A percentile compares a stretch with the other conserved stretches of the same genome.
Evolutionary conservation across 2,113 vertebrate species (phyloP).

Genomic region (Cheilinus undulatus): DNA sequence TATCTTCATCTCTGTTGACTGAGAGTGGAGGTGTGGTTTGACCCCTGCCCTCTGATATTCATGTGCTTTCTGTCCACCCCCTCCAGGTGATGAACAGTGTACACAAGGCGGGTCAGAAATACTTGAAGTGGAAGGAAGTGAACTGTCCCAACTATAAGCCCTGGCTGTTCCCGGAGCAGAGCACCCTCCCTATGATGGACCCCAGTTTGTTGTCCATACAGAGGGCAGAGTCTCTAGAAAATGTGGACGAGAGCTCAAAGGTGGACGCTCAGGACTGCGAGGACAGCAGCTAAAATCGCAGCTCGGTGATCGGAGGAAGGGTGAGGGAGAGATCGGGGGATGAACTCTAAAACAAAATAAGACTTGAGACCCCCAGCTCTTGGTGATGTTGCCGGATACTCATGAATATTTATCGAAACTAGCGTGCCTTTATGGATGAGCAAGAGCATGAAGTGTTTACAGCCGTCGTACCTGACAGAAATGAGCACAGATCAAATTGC

Average conservation of each 20-base stretch:
- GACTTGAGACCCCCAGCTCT: slow-evolving; percentile 29
- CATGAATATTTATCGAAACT: background rate
- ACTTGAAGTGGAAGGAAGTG: slow-evolving; percentile 81
- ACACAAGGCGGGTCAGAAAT: slow-evolving; percentile 82
- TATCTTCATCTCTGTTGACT: slow-evolving; percentile 41
- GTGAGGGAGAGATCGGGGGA: background rate
- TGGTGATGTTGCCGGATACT: slow-evolving; percentile 3
- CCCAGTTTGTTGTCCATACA: slow-evolving; percentile 82
- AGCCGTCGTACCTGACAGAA: slow-evolving; percentile 41
- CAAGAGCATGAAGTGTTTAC: slow-evolving; percentile 68
- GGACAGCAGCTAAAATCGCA: slow-evolving; percentile 71
- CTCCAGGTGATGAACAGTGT: slow-evolving; percentile 82
- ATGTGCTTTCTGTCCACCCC: background rate
- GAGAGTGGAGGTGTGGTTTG: slow-evolving; percentile 28
- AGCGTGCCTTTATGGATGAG: slow-evolving; percentile 40
- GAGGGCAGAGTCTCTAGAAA: slow-evolving; percentile 84
- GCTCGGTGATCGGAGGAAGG: background rate
- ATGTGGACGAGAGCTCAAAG: slow-evolving; percentile 80
- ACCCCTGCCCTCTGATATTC: slow-evolving; percentile 18
- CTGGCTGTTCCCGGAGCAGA: slow-evolving; percentile 86
- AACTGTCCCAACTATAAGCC: slow-evolving; percentile 80
- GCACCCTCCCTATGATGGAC: slow-evolving; percentile 78
- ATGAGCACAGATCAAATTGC: slow-evolving; percentile 51
- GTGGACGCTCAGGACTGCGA: slow-evolving; percentile 72
- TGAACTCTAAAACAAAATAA: slow-evolving; percentile 7